These are phyloP conservation scores for Anhinga rufa DNA, from an alignment of 2,113 vertebrate genomes.

Conservation along the genomic window DNA sequence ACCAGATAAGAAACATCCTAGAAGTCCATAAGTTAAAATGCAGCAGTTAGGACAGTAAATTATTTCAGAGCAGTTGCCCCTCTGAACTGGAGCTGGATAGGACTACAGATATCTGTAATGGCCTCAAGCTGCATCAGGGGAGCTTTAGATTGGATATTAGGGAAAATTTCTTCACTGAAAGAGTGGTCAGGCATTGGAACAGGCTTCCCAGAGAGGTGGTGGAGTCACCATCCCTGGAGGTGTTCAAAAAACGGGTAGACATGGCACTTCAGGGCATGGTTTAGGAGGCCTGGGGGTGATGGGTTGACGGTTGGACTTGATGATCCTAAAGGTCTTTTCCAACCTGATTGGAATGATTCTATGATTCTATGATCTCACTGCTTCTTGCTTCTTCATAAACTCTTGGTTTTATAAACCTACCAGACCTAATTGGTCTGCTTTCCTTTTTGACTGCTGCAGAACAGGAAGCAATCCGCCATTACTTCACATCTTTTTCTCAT, in stretches of 20 bases:
- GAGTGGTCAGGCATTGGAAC: no score
- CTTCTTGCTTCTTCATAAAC: neutral
- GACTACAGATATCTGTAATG: neutral
- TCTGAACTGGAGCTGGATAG: neutral
- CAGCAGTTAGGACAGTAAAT: neutral
- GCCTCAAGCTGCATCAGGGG: no score
- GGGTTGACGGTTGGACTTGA: no score
- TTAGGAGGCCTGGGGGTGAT: no score
- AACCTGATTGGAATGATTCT: no score
- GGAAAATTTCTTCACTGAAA: no score
- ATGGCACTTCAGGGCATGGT: no score
- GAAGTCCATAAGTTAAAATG: neutral
- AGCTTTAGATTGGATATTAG: no score
- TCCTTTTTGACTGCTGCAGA: neutral
- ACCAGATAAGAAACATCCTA: neutral
- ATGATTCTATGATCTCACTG: neutral
- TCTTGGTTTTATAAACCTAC: neutral
- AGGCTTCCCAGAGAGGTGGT: no score
- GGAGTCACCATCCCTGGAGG: no score
- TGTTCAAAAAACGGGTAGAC: no score
- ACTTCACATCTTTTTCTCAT: neutral
- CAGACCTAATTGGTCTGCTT: neutral
- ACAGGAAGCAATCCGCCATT: neutral
- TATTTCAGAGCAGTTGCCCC: neutral
- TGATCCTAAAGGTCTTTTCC: no score